phyloP scores from a whole-genome alignment of 2,113 vertebrate species.

The Rhinopithecus roxellana region DNA sequence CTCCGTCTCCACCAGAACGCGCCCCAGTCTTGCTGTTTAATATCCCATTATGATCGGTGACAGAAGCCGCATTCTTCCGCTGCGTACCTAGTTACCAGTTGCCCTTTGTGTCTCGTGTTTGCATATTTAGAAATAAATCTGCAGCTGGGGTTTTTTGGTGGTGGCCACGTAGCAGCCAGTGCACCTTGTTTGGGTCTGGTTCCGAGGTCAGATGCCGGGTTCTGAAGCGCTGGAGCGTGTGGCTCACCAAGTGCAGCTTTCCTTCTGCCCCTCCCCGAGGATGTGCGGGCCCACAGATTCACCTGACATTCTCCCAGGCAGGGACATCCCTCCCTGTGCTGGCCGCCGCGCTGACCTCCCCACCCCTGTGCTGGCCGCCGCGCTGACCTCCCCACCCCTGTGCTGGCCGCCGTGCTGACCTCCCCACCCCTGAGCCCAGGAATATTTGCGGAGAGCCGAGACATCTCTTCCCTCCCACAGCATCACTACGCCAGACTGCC shows the following conservation, averaged over 20 bases:
- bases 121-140: conserved; percentile 50
- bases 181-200: conserved; percentile 51
- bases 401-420: background rate
- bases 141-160: background rate
- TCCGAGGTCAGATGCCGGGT: conserved; percentile 11
- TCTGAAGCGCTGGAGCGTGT: background rate
- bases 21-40: conserved; percentile 77
- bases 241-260: background rate
- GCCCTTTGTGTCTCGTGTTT: background rate
- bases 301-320: background rate
- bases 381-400: background rate
- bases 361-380: background rate
- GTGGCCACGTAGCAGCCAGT: background rate
- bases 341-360: background rate
- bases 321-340: background rate
- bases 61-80: conserved; percentile 35
- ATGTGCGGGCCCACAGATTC: background rate
- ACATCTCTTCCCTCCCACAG: background rate
- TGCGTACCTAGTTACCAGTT: background rate
- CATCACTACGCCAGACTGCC: rapidly evolving
- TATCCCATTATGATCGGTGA: conserved; percentile 70
- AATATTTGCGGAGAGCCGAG: background rate
- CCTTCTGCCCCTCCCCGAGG: background rate
- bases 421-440: background rate
- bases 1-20: conserved; percentile 42